Evolutionary conservation across 92 coral and sea anemone genomes (phyloP).

Genomic region (Paragorgia papillata): DNA sequence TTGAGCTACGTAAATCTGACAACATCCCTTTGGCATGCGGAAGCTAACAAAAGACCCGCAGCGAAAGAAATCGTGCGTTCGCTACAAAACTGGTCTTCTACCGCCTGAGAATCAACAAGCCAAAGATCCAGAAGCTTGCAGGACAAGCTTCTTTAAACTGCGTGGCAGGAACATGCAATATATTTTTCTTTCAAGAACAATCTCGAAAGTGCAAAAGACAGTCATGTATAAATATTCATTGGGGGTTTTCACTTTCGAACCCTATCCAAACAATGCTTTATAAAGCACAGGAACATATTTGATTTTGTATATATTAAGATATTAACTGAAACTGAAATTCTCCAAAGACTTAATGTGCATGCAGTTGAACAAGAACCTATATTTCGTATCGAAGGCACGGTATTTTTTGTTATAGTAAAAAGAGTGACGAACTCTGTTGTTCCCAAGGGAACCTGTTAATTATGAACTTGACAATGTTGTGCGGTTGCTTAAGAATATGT

Average conservation of each 20-base stretch:
- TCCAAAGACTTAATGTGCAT: too few relatives aligned
- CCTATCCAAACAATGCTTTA: constrained; percentile 6
- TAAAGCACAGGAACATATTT: too few relatives aligned
- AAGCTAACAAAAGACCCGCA: constrained; percentile 70
- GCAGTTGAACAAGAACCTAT: neutral
- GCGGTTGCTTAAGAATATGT: neutral
- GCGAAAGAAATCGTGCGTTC: constrained; percentile 67
- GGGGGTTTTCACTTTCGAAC: constrained; percentile 6
- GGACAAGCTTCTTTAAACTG: too few relatives aligned
- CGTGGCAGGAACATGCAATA: constrained; percentile 31
- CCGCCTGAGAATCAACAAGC: too few relatives aligned
- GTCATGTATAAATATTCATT: too few relatives aligned
- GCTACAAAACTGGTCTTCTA: constrained; percentile 52
- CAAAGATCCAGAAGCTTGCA: too few relatives aligned
- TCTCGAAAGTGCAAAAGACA: constrained; percentile 26
- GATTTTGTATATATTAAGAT: too few relatives aligned
- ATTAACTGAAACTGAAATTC: too few relatives aligned
- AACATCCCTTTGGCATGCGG: constrained; percentile 82
- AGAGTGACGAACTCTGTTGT: neutral
- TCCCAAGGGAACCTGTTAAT: constrained; percentile 11
- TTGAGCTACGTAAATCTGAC: constrained; percentile 71
- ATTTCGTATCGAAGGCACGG: constrained; percentile 23
- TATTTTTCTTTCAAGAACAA: neutral
- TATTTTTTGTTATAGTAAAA: constrained; percentile 6
- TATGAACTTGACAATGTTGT: neutral